phyloP scores from a whole-genome alignment of 2,888 invertebrate species.

The Synanthedon formicaeformis region DNA sequence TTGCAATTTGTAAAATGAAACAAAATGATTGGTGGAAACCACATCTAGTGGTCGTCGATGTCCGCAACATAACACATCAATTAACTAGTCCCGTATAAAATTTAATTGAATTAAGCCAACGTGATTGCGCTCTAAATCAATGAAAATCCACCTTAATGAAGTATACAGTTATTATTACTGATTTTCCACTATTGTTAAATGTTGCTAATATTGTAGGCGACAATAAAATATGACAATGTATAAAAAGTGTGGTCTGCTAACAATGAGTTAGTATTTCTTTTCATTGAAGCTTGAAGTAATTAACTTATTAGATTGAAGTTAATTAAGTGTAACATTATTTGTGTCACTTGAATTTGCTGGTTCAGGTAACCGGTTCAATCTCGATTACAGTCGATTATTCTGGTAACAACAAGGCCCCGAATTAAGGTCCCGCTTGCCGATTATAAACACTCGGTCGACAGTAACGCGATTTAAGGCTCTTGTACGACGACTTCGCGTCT shows the following conservation, averaged over 20 bases:
- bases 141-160: no score
- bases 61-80: constrained; percentile 11
- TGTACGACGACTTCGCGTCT: constrained; percentile 20
- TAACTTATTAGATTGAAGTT: no score
- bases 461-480: constrained; percentile 54
- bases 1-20: no score
- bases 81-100: constrained; percentile 1
- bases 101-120: constrained; percentile 4
- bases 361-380: constrained; percentile 12
- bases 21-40: not conserved
- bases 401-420: constrained; percentile 22
- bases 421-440: constrained; percentile 10
- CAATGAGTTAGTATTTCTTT: no score
- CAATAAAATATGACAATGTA: no score
- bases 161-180: no score
- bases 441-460: constrained; percentile 53
- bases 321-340: no score
- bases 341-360: no score
- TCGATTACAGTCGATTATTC: constrained; percentile 34
- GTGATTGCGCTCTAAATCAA: not conserved
- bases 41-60: not conserved
- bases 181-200: no score
- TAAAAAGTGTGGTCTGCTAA: no score
- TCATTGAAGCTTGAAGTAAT: no score
- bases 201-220: no score